These are phyloP conservation scores for Campoletis sonorensis DNA, from an alignment of 1,140 invertebrate genomes.

Conservation along the genomic window DNA sequence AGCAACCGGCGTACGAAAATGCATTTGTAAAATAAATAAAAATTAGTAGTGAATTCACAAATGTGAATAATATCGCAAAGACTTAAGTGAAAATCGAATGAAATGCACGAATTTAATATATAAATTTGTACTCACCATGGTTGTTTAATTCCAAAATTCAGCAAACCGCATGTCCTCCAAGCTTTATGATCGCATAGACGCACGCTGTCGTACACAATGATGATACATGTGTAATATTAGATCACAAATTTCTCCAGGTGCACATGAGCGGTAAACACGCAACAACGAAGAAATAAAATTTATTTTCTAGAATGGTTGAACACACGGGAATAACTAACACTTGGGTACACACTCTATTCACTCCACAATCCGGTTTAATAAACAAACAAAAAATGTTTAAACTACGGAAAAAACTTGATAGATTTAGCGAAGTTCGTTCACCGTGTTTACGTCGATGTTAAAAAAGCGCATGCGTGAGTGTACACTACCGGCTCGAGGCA, in stretches of 20 bases:
- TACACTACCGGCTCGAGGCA: not conserved
- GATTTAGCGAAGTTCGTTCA: not conserved
- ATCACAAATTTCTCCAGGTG: too few relatives aligned
- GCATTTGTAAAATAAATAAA: not conserved
- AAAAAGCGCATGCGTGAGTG: not conserved
- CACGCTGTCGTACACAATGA: not conserved
- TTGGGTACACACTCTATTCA: not conserved
- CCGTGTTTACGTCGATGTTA: not conserved
- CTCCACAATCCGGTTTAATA: not conserved
- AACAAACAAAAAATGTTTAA: not conserved
- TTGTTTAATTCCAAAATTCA: conserved; percentile 26
- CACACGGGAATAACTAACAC: not conserved
- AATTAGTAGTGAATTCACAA: not conserved
- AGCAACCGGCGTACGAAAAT: too few relatives aligned
- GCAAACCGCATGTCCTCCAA: conserved; percentile 12
- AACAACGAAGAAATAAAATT: too few relatives aligned
- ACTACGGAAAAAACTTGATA: not conserved
- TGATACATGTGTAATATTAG: not conserved
- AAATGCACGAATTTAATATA: too few relatives aligned
- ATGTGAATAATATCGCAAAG: not conserved
- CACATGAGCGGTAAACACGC: too few relatives aligned
- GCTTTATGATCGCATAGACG: not conserved
- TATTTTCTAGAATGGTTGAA: too few relatives aligned
- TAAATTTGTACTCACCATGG: conserved; percentile 6
- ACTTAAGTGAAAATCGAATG: too few relatives aligned